Base-by-base conservation (phyloP, 2,113 vertebrate species). In the Cottus gobio region DNA sequence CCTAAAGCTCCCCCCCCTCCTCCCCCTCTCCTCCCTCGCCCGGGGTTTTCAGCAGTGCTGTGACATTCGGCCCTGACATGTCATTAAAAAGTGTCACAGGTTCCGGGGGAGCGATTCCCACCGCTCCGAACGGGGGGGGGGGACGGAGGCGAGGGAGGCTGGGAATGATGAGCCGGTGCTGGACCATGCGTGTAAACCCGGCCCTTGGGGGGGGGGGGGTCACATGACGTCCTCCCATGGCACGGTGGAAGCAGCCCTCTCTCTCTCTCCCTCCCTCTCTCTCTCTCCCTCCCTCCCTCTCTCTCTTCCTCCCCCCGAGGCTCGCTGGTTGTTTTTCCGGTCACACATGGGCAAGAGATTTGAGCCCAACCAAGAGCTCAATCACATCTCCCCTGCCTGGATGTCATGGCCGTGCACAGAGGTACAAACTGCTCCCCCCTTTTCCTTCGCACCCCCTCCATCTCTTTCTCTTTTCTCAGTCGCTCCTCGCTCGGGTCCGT, bases 21-120 rank as follows among this genome's bases (percentile, higher is more conserved):
- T 24, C 22, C 50, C 11, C 34, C 34, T 34, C 46, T 20, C 42
- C 22, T 16, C n/a, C n/a, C n/a, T 26, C 30, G 39, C 44, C 60
- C 16, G 85, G 24, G 46, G 77, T 63, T 48, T 58, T 67, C 80
- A 36, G 71, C 75, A 62, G 62, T 2, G 56, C 72, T 85, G 64
- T 66, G 85, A 92, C 86, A 79, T 77, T 26, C 81, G 34, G 85
- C 78, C 61, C 80, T 89, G 89, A 91, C 84, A 52, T 80, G 88
- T 87, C 90, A 87, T 93, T 91, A 92, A 91, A 90, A 93, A 87
- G 87, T 90, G 87, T 91, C 89, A 85, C 85, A 63, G 84, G 88
- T 86, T 91, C 83, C 61, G 73, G 83, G 57, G 89, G 71, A 87
- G 88, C 65, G 84, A 87, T 89, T 90, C 88, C 71, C 22, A 18